These are phyloP conservation scores for Marronus borbonicus DNA, from an alignment of 2,888 invertebrate species.

Conservation along the genomic window DNA sequence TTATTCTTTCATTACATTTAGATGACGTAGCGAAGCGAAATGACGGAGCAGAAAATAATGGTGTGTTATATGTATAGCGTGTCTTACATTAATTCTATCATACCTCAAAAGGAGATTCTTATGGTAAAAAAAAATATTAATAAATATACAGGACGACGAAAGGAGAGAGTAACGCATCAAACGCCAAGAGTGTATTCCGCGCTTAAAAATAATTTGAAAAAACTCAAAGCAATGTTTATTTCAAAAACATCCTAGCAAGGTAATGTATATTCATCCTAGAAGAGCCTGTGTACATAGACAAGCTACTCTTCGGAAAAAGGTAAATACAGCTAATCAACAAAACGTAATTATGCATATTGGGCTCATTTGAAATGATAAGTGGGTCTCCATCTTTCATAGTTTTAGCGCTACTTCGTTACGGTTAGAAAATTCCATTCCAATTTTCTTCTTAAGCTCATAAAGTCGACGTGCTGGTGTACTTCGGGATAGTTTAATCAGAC, in stretches of 20 bases:
- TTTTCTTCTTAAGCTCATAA: background rate
- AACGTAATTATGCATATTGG: background rate
- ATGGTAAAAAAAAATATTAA: no score
- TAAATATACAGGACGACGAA: no score
- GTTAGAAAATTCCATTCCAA: background rate
- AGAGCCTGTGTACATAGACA: background rate
- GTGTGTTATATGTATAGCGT: no score
- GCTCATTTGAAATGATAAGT: background rate
- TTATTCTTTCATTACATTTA: background rate
- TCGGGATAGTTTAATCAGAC: background rate
- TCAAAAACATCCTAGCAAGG: background rate
- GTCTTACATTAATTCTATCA: no score
- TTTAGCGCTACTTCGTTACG: background rate
- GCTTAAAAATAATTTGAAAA: no score
- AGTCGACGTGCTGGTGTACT: background rate
- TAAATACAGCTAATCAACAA: slow-evolving; percentile 4
- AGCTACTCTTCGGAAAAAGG: background rate
- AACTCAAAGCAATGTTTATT: no score
- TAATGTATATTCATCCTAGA: background rate
- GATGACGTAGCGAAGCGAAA: background rate
- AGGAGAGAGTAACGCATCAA: no score
- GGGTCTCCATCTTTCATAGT: background rate
- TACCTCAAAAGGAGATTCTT: no score
- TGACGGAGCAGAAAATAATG: no score
- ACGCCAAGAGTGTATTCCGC: no score